phyloP scores from a whole-genome alignment of 2,113 vertebrate species.

The Ochotona curzoniae region DNA sequence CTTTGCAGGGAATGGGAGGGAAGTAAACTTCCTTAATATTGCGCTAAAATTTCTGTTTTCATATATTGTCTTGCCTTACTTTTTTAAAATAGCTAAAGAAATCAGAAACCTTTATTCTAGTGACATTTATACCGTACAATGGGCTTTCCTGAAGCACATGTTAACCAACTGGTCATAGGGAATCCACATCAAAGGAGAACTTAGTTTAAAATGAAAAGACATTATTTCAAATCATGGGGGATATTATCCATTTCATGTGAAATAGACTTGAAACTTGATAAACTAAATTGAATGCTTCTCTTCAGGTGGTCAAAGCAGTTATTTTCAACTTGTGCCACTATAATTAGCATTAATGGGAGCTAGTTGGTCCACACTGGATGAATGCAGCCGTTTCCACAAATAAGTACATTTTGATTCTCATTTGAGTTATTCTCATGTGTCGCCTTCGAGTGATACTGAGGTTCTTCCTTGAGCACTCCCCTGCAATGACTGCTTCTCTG shows the following conservation, averaged over 20 bases:
- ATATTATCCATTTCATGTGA: not conserved
- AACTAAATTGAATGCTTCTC: not conserved
- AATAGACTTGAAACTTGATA: not conserved
- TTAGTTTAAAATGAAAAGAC: not conserved
- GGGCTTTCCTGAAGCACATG: not conserved
- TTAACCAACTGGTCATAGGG: not conserved
- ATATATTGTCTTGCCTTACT: not conserved
- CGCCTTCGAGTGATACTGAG: not conserved
- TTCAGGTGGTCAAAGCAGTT: not conserved
- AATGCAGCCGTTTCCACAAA: not conserved
- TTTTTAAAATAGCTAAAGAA: slow-evolving; percentile 10
- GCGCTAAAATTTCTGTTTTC: not conserved
- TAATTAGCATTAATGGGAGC: not conserved
- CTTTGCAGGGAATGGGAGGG: not conserved
- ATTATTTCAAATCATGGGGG: not conserved
- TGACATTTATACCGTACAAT: not conserved
- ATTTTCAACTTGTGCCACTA: not conserved
- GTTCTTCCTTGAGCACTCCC: not conserved
- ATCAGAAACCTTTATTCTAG: not conserved
- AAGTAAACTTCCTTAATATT: not conserved
- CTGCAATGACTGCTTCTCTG: not conserved
- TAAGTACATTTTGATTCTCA: not conserved
- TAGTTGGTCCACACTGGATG: not conserved
- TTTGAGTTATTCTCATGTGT: not conserved
- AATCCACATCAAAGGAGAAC: not conserved